Evolutionary conservation across 2,113 vertebrate genomes (phyloP), one percentile per base, ranked within the genome.

Genomic region (Cottus gobio): DNA sequence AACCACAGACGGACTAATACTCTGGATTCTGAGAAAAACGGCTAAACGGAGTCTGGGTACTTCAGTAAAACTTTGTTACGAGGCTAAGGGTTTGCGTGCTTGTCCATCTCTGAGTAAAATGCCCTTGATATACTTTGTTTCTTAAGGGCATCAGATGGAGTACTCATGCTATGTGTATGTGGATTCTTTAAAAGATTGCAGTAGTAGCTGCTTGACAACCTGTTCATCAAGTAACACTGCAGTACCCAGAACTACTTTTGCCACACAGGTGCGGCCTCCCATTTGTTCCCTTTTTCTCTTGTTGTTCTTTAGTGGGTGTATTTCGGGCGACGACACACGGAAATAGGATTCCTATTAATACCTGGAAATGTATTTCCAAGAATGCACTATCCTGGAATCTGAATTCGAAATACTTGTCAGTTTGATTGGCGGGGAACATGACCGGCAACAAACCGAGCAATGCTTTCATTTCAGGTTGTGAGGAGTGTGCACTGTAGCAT

Each of bases 401-500:
- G 39, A 67, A 75, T 73, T 48, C 48, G 68, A 11, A 39, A 4
- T 10, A 15, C 31, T 46, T 56, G 69, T 72, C 71, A 57, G 42
- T 37, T 56, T 87, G 87, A 87, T 61, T 44, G 85, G 54, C 80
- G n/a, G 36, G 2, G 36, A 83, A 75, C 65, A 52, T 52, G 61
- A 30, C 54, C 2, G 42, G 30, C 65, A 36, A 61, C 39, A 66
- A 79, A 66, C 58, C 72, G 71, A 80, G 75, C 44, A 8, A 3
- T 30, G 36, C 75, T 81, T 86, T 81, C 26, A 81, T 88, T 71
- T 77, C 82, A 63, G 70, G 18, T 70, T 26, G 71, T 58, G 71
- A 79, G 71, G 54, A 71, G 9, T 87, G 91, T 86, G 87, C 90
- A 77, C 61, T 79, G 87, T 77, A 62, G 85, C 88, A 72, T 88